Conservation (phyloP, 2,888 invertebrate species). For the Acanthacorydalis orientalis region DNA sequence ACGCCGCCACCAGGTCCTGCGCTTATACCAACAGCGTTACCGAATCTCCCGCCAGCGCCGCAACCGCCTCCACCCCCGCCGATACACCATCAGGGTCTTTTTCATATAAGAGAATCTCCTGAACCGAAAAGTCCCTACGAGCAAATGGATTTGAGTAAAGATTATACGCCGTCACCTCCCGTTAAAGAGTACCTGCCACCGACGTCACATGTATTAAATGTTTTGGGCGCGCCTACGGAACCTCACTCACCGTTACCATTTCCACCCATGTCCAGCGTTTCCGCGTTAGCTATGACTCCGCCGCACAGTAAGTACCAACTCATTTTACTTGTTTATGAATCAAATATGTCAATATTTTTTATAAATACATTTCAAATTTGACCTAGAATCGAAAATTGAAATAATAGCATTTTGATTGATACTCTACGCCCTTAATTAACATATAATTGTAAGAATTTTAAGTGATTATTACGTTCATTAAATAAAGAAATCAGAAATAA, state of each 20-base stretch:
- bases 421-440: no score
- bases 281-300: conserved; percentile 62
- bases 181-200: no score
- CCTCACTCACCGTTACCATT: conserved; percentile 41
- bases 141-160: neutral
- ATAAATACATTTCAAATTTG: neutral
- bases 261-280: conserved; percentile 55
- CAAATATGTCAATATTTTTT: neutral
- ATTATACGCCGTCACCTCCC: neutral
- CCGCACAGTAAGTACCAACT: conserved; percentile 57
- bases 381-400: neutral
- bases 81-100: conserved; percentile 7
- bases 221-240: neutral
- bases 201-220: no score
- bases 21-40: conserved; percentile 31
- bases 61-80: conserved; percentile 10
- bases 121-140: neutral
- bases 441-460: no score
- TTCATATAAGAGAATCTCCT: neutral
- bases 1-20: conserved; percentile 25
- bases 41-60: conserved; percentile 16
- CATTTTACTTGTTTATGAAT: neutral
- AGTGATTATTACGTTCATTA: no score
- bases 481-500: no score
- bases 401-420: no score